These are phyloP conservation scores for Synanthedon vespiformis DNA, from an alignment of 2,888 invertebrate species.

Conservation along the genomic window DNA sequence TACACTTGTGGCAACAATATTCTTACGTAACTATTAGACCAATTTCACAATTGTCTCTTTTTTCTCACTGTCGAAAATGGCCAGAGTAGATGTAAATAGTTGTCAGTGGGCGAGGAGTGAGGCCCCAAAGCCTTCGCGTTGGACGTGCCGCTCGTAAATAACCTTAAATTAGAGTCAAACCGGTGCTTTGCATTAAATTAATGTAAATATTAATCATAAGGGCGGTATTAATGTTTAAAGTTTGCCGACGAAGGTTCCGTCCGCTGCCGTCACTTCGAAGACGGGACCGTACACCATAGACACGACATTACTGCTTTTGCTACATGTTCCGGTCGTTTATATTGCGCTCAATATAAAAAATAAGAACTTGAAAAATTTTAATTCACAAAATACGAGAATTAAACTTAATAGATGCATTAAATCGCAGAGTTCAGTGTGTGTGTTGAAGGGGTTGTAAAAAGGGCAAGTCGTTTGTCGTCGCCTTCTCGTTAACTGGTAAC, in stretches of 20 bases:
- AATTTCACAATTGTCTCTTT: no score
- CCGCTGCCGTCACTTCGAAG: background rate
- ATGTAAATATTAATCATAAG: slow-evolving; percentile 43
- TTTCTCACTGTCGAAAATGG: background rate
- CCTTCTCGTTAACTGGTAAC: slow-evolving; percentile 1
- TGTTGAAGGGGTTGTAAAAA: no score
- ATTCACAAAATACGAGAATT: no score
- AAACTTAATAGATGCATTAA: no score
- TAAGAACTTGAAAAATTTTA: no score
- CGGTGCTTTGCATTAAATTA: slow-evolving; percentile 38
- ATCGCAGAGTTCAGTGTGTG: no score
- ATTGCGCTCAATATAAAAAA: no score
- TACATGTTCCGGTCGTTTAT: no score
- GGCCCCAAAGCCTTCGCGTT: slow-evolving; percentile 1
- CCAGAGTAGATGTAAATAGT: background rate
- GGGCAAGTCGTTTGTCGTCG: background rate
- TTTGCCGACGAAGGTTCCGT: slow-evolving; percentile 6
- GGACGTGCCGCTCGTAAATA: slow-evolving; percentile 19
- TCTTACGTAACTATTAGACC: no score
- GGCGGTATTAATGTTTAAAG: slow-evolving; percentile 18
- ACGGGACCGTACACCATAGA: background rate
- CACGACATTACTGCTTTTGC: no score
- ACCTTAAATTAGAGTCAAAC: slow-evolving; percentile 27
- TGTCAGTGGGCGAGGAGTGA: background rate
- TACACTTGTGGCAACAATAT: no score